phyloP scores from a whole-genome alignment of 2,888 invertebrate genomes.

The Ornithoptera priamus region DNA sequence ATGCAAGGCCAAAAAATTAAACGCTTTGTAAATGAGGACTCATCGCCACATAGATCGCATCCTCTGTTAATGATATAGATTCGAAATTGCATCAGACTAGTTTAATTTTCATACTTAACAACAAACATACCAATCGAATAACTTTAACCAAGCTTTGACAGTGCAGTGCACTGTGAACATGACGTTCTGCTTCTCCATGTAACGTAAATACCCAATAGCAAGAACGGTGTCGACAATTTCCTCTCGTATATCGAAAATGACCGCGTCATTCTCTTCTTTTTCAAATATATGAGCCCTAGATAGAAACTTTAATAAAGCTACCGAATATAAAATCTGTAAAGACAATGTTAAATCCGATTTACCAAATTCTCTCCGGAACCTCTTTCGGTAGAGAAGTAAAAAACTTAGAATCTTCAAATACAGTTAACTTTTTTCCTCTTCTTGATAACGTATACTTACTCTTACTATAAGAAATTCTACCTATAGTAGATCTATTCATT shows the following conservation, averaged over 20 bases:
- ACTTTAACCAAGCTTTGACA: slow-evolving; percentile 63
- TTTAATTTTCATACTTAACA: no score
- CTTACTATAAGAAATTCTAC: slow-evolving; percentile 22
- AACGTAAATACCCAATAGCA: slow-evolving; percentile 51
- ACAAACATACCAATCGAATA: slow-evolving; percentile 58
- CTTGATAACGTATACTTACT: slow-evolving; percentile 58
- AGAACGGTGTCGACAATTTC: slow-evolving; percentile 63
- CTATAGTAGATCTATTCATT: slow-evolving; percentile 32
- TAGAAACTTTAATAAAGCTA: not conserved
- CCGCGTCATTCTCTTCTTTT: slow-evolving; percentile 66
- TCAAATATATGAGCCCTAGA: slow-evolving; percentile 66
- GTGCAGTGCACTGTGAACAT: slow-evolving; percentile 65
- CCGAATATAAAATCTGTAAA: not conserved
- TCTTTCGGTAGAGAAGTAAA: slow-evolving; percentile 63
- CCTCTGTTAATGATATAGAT: no score
- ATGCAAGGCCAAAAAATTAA: no score
- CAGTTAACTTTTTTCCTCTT: slow-evolving; percentile 57
- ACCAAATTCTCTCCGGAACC: slow-evolving; percentile 68
- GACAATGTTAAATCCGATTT: slow-evolving; percentile 22
- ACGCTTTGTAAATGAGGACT: no score
- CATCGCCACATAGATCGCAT: no score
- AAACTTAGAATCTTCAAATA: slow-evolving; percentile 57
- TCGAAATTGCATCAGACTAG: no score
- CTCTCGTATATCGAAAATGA: slow-evolving; percentile 67
- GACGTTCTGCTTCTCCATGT: slow-evolving; percentile 62